These are phyloP conservation scores for Halocaridina rubra DNA, from an alignment of 2,888 invertebrate genomes.

Conservation along the genomic window DNA sequence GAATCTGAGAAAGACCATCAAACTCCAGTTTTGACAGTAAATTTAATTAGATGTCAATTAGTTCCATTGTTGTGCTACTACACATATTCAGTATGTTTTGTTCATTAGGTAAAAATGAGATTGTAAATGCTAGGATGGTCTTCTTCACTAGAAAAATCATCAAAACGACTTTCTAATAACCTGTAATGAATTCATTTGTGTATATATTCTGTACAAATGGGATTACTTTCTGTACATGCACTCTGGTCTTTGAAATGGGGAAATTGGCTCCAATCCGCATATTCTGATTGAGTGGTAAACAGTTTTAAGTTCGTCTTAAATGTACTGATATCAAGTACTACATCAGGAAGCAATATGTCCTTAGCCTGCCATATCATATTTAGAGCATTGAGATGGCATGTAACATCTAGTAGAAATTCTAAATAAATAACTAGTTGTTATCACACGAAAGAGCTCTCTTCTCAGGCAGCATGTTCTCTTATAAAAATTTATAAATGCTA, in stretches of 20 bases:
- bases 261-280: conserved; percentile 29
- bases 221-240: not conserved
- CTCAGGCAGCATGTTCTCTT: not conserved
- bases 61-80: conserved; percentile 1
- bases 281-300: conserved; percentile 6
- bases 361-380: conserved; percentile 21
- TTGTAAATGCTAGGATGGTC: not conserved
- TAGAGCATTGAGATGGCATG: conserved; percentile 14
- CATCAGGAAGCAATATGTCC: not conserved
- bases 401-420: not conserved
- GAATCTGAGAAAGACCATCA: conserved; percentile 18
- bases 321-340: conserved; percentile 2
- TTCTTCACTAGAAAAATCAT: conserved; percentile 23
- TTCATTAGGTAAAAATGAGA: not conserved
- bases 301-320: conserved; percentile 16
- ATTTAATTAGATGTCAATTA: too few species aligned
- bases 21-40: conserved; percentile 11
- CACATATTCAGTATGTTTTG: conserved; percentile 6
- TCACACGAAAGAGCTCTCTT: not conserved
- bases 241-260: conserved; percentile 7
- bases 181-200: not conserved
- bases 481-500: not conserved
- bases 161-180: not conserved
- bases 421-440: conserved; percentile 16
- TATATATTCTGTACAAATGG: conserved; percentile 6